These are phyloP conservation scores for Yponomeuta cagnagella DNA, from an alignment of 2,888 invertebrate genomes.

Conservation along the genomic window DNA sequence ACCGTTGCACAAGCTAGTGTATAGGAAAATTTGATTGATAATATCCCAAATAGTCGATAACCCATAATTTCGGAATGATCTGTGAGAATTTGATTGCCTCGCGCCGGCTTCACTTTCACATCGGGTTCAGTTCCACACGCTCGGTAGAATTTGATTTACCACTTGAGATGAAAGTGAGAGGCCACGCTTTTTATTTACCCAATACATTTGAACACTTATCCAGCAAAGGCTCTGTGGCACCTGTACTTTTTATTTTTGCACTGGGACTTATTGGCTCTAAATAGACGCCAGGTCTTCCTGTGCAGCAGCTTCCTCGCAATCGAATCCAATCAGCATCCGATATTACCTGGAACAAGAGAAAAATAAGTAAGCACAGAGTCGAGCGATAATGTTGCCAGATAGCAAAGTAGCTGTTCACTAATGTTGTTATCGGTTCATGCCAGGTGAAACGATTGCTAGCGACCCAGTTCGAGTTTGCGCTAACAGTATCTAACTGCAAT, in stretches of 20 bases:
- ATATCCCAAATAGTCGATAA: conserved; percentile 29
- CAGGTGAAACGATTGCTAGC: conserved; percentile 22
- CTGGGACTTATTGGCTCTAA: background rate
- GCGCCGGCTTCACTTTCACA: conserved; percentile 60
- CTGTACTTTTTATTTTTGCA: background rate
- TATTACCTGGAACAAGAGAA: conserved; percentile 21
- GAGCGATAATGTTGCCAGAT: conserved; percentile 11
- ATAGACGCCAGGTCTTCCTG: background rate
- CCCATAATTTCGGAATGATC: conserved; percentile 25
- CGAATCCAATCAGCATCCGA: conserved; percentile 11
- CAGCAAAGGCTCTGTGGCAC: background rate
- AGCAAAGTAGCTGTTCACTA: conserved; percentile 16
- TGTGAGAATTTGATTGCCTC: conserved; percentile 36
- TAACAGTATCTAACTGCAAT: conserved; percentile 26
- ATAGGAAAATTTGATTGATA: conserved; percentile 33
- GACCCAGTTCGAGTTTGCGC: conserved; percentile 25
- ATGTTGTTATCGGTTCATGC: conserved; percentile 25
- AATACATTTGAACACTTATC: conserved; percentile 26
- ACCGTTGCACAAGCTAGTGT: background rate
- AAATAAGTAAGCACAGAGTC: conserved; percentile 2
- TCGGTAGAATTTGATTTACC: conserved; percentile 45
- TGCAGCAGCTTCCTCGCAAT: background rate
- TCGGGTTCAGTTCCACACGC: conserved; percentile 29
- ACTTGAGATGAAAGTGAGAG: conserved; percentile 65
- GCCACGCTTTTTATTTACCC: conserved; percentile 60